Base-by-base conservation (phyloP, 2,113 vertebrate genomes). In the Megaleporinus macrocephalus region DNA sequence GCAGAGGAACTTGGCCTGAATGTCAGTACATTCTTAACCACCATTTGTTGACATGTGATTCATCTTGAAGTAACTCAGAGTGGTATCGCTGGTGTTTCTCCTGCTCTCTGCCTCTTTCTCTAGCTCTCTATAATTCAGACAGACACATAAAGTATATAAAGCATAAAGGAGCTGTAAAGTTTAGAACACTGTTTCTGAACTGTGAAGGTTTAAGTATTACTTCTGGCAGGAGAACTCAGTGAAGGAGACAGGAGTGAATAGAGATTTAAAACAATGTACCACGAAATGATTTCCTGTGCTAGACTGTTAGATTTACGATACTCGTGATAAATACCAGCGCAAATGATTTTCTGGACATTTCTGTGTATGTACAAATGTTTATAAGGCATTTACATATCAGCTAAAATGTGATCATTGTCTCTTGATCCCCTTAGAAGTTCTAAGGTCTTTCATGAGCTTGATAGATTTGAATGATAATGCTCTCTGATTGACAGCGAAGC, bases 251-350 rank as follows among this genome's bases (percentile, higher is more conserved):
- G 36, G 55, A 36, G 29, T 41, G 68, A 68, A 68, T 9, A 30
- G 62, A 78, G 47, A 55, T 65, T 66, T 77, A 65, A 65, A 26
- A 49, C 62, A 78, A 24, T 78, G 59, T 57, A 30, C 76, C 14
- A 69, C 63, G 70, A 30, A 57, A 44, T 51, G 68, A 78, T 78
- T 78, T 70, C n/a, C 20, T 78, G 27, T 27, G 36, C 2, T 36
- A 79, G 14, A 36, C 22, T 55, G 51, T 22, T 59, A 27, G 29
- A 55, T n/a, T 51, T n/a, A 79, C 12, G 15, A 70, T 20, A 51
- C 51, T 5, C 47, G 30, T 36, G 27, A 14, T 36, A 68, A 78
- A 68, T 22, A 63, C 16, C 24, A 65, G 12, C 51, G 18, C 57
- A 77, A 78, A 44, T 5, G 11, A 44, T 10, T 44, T 44, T 44